phyloP scores from a whole-genome alignment of 2,797 vertebrate species.

The Limosa lapponica region DNA sequence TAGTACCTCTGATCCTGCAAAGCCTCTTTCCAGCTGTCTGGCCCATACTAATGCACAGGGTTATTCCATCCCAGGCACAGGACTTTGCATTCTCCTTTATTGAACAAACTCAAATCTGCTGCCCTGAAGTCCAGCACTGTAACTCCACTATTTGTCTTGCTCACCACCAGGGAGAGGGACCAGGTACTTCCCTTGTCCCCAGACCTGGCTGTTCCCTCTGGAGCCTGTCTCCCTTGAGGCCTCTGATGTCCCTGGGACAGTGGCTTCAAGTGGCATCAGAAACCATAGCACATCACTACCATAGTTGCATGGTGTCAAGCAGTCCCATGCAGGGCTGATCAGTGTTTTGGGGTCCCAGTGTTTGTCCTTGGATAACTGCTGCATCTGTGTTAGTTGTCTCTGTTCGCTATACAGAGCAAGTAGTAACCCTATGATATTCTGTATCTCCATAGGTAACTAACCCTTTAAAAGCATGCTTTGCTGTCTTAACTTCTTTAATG shows the following conservation, averaged over 20 bases:
- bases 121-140: neutral
- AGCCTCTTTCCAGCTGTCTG: neutral
- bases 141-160: neutral
- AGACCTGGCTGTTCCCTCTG: neutral
- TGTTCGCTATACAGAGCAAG: neutral
- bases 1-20: rapidly evolving
- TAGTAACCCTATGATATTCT: neutral
- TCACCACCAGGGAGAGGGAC: neutral
- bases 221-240: neutral
- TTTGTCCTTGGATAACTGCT: neutral
- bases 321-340: too few relatives aligned
- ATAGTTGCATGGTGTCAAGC: neutral
- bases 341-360: neutral
- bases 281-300: neutral
- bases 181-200: neutral
- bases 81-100: neutral
- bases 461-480: neutral
- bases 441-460: neutral
- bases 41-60: neutral
- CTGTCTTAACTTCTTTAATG: neutral
- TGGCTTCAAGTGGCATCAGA: neutral
- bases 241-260: too few relatives aligned
- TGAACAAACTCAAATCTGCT: neutral
- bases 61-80: neutral
- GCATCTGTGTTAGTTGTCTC: neutral